Conservation (phyloP, 2,113 vertebrate species). For the Colius striatus region DNA sequence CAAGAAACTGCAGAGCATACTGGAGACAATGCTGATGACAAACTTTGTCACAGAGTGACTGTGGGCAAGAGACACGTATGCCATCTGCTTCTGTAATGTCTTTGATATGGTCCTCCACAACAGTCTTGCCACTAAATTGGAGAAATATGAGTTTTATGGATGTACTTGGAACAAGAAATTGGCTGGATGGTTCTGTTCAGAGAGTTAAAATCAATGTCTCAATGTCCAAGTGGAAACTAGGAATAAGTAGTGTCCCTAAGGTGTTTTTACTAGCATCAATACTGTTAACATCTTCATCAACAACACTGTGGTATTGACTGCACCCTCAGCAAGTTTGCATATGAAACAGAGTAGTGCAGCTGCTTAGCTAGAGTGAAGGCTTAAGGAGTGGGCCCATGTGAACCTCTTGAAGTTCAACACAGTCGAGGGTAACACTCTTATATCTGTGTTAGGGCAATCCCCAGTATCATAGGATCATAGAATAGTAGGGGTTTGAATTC, state of each 20-base stretch:
- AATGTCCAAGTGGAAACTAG: not conserved
- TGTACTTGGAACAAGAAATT: not conserved
- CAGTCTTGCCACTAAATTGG: not conserved
- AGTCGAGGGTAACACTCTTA: not conserved
- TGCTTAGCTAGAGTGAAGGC: too few species aligned
- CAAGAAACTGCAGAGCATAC: not conserved
- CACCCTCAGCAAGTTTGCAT: not conserved
- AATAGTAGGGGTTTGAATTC: not conserved
- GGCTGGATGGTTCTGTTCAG: not conserved
- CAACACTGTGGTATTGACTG: not conserved
- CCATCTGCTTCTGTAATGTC: not conserved
- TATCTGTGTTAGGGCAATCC: not conserved
- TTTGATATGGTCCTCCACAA: not conserved
- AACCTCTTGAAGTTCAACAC: not conserved
- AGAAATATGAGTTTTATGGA: not conserved
- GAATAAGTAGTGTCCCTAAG: not conserved
- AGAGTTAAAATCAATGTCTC: not conserved
- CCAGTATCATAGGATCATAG: not conserved
- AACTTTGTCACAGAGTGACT: not conserved
- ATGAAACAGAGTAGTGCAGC: not conserved
- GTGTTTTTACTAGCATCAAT: not conserved
- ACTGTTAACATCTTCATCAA: not conserved
- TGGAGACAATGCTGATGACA: not conserved
- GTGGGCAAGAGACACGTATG: not conserved
- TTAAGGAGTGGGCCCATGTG: not conserved